phyloP scores from a whole-genome alignment of 2,888 invertebrate genomes.

The Lasioglossum figueresi region DNA sequence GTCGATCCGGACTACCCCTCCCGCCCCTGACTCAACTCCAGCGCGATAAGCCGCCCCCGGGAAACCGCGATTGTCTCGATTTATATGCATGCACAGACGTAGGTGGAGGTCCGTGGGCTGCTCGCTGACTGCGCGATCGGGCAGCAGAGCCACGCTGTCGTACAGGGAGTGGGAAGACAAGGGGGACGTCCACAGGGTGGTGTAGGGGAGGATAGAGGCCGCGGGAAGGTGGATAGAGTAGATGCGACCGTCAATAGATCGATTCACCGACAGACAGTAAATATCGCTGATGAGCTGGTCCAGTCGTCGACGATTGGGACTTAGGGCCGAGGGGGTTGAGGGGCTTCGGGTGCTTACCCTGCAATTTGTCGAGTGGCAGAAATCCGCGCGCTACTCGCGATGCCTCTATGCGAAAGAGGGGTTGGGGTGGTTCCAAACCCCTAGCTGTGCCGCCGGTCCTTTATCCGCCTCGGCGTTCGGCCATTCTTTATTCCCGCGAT shows the following conservation, averaged over 20 bases:
- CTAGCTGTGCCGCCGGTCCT: constrained; percentile 20
- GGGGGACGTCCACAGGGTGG: constrained; percentile 25
- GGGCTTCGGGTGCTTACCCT: constrained; percentile 67
- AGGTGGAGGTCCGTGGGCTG: constrained; percentile 56
- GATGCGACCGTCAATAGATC: constrained; percentile 73
- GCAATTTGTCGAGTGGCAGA: constrained; percentile 73
- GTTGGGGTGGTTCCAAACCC: constrained; percentile 5
- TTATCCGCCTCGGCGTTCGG: constrained; percentile 42
- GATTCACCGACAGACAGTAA: constrained; percentile 77
- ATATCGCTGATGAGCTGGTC: constrained; percentile 79
- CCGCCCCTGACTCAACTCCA: constrained; percentile 46
- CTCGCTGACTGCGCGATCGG: constrained; percentile 8
- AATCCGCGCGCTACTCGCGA: constrained; percentile 59
- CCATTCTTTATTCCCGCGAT: constrained; percentile 52
- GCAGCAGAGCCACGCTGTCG: constrained; percentile 19
- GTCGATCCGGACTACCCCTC: not conserved
- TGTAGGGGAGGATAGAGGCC: constrained; percentile 28
- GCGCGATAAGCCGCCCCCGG: constrained; percentile 80
- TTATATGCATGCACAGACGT: constrained; percentile 73
- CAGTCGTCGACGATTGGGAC: constrained; percentile 65
- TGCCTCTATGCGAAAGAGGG: not conserved
- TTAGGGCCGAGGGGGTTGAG: constrained; percentile 42
- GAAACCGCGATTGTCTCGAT: constrained; percentile 81
- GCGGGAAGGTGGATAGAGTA: constrained; percentile 15
- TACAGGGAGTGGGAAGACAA: constrained; percentile 37